Evolutionary conservation across 2,888 invertebrate genomes (phyloP).

Genomic region (Hyles lineata): DNA sequence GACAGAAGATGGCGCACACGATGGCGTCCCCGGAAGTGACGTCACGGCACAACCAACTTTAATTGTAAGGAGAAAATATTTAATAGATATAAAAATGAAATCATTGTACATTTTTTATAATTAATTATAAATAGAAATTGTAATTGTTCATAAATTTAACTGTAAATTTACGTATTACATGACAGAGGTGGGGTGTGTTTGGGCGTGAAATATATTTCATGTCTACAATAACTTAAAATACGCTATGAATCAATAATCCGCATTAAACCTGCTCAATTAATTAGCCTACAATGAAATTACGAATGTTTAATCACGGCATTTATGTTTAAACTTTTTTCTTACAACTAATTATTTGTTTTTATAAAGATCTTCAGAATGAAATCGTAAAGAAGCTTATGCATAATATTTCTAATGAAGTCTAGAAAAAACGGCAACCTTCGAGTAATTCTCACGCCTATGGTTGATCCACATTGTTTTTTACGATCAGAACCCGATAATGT

Average conservation of each 20-base stretch:
- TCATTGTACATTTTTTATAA: constrained; percentile 79
- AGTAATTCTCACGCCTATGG: background rate
- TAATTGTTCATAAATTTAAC: constrained; percentile 62
- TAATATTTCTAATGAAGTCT: background rate
- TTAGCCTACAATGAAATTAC: background rate
- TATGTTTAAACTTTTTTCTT: background rate
- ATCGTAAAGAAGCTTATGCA: background rate
- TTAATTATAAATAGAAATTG: constrained; percentile 60
- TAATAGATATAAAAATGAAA: constrained; percentile 67
- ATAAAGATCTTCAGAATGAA: background rate
- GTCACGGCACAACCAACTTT: constrained; percentile 81
- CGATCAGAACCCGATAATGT: background rate
- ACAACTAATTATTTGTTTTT: background rate
- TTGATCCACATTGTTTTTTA: background rate
- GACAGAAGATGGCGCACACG: constrained; percentile 55
- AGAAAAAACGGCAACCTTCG: background rate
- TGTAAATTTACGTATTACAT: constrained; percentile 60
- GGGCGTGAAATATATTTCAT: constrained; percentile 20
- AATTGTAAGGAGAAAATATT: constrained; percentile 73
- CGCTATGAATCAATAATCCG: background rate
- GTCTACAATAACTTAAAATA: background rate
- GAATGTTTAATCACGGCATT: background rate
- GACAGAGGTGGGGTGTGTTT: constrained; percentile 5
- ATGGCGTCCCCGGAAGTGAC: constrained; percentile 56
- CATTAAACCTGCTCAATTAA: too few species aligned